Conservation (phyloP, 2,797 vertebrate genomes). For the Sus cebifrons region DNA sequence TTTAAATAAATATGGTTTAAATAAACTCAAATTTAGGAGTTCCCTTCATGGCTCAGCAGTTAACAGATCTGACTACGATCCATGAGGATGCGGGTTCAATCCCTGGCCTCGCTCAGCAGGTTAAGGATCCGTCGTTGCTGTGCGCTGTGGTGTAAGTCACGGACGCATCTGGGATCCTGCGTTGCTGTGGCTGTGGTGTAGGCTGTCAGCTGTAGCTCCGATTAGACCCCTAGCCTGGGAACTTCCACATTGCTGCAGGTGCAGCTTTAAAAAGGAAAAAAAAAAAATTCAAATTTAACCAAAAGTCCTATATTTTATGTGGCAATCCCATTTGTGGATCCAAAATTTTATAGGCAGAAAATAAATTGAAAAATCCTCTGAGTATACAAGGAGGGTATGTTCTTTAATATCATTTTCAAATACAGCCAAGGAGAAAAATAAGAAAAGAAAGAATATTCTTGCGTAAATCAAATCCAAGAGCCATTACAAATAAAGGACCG, state of each 20-base stretch:
- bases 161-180: too few species aligned
- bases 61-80: too few species aligned
- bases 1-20: not conserved
- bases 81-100: too few species aligned
- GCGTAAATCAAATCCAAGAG: not conserved
- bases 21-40: not conserved
- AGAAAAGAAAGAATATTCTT: not conserved
- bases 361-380: not conserved
- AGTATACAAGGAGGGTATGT: accelerated
- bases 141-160: too few species aligned
- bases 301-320: not conserved
- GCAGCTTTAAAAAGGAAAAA: too few species aligned
- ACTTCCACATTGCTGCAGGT: too few species aligned
- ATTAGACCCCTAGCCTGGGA: too few species aligned
- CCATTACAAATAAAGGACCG: not conserved
- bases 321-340: not conserved
- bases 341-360: not conserved
- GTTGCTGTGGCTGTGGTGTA: too few species aligned
- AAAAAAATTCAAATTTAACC: not conserved
- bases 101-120: too few species aligned
- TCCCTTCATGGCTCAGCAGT: too few species aligned
- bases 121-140: too few species aligned
- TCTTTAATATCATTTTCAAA: not conserved
- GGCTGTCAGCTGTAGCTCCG: too few species aligned
- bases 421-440: not conserved